Base-by-base conservation (phyloP, 2,113 vertebrate genomes). In the Oenanthe melanoleuca region DNA sequence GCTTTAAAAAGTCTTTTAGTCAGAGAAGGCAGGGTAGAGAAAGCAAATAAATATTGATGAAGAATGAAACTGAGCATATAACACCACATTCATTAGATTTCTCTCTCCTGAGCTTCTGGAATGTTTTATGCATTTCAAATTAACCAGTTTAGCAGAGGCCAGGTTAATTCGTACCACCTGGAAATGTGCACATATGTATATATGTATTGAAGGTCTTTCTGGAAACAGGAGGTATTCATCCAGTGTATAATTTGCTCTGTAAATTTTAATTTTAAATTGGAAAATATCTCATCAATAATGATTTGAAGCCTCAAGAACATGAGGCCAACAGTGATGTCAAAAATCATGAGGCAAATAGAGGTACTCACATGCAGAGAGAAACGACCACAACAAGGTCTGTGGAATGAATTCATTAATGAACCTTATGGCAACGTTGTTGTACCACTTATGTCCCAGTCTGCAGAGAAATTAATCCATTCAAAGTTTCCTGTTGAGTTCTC, bases 31-130 rank as follows among this genome's bases (percentile, higher is more conserved):
- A 3, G 33, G 8, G 16, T 77, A 86, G 47, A 73, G 16, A 95
- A 80, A 91, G 33, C 38, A 92, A 92, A 95, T 96, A 96, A 96
- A 93, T 96, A 87, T 91, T 94, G 86, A 89, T 92, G 80, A 92
- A 82, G 42, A 69, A 49, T 49, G 53, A 92, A 88, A 73, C 37
- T 80, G 52, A 89, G 85, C 42, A 78, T 81, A 40, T 45, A 94
- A 45, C 8, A 53, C 19, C 38, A 70, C 38, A 47, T 52, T 93
- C 73, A 92, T 95, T 73, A 89, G 5, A 20, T 63, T 91, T 20
- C 42, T 81, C 24, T 88, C 70, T 92, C 56, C 80, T 47, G 25
- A 93, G n/a, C 42, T 83, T 53, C 84, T 88, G 64, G 71, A 49
- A 89, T 73, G 61, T 65, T 91, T 95, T 77, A 77, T 77, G 66